Base-by-base conservation (phyloP, 2,888 invertebrate genomes). In the Phasia obesa region DNA sequence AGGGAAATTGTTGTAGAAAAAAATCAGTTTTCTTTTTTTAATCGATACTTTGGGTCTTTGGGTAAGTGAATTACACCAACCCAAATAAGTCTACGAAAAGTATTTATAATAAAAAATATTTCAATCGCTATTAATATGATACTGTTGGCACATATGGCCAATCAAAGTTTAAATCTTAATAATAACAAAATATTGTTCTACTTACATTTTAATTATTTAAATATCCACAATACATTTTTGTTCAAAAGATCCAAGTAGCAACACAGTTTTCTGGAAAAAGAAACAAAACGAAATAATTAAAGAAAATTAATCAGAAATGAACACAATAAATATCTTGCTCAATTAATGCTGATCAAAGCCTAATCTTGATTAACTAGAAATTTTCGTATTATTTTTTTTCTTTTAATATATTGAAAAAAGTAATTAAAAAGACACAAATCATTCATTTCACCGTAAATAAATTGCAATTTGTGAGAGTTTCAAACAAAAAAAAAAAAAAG, bases 361-460 rank as follows among this genome's bases (percentile, higher is more conserved):
- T 35, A 35, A 35, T 35, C 35, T 11, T 35, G 35, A 35, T 35
- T 35, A 35, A 35, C 9, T 38, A 13, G 2, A 38, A 38, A 38
- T 3, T 15, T 38, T 38, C 11, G 13, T n/a, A 38, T 15, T 3
- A 38, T 15, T 15, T 13, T 15, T 38, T 38, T 13, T 13, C 38
- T 3, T 11, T n/a, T n/a, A n/a, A n/a, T n/a, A n/a, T n/a, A n/a
- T n/a, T n/a, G n/a, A n/a, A n/a, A n/a, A 6, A 27, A 0, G 1
- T 44, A 5, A 44, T 19, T 5, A 44, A 19, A 47, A 51, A 21
- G 23, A 51, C 2, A 51, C n/a, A 62, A 15, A 51, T 62, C 47
- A 49, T 67, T 49, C 35, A 2, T 13, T n/a, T 23, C n/a, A n/a
- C n/a, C n/a, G n/a, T 17, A 31, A 67, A 75, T 76, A 59, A 59